Conservation (phyloP, 1,140 invertebrate genomes). For the Brachystomella parvula region DNA sequence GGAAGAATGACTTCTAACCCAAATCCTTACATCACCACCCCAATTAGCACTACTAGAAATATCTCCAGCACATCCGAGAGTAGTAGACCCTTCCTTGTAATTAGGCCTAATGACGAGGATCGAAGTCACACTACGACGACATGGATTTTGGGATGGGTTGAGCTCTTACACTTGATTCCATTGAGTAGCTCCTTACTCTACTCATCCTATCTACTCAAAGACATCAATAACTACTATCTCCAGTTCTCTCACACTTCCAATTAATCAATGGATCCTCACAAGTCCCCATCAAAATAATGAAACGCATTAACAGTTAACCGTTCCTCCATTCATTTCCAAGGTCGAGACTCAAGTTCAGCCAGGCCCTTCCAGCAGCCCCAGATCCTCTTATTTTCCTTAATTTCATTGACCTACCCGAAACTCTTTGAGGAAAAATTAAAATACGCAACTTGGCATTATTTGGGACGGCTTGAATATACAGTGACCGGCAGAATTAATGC, state of each 20-base stretch:
- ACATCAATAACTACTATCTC: conserved; percentile 19
- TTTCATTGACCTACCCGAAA: background rate
- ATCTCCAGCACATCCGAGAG: too few relatives aligned
- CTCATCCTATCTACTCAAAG: conserved; percentile 21
- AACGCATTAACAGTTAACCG: too few relatives aligned
- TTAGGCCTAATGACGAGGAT: background rate
- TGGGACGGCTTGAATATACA: background rate
- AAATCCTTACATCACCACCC: background rate
- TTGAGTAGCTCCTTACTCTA: conserved; percentile 21
- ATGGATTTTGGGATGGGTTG: conserved; percentile 29
- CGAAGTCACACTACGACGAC: conserved; percentile 13
- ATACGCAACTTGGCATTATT: background rate
- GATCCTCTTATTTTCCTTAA: background rate
- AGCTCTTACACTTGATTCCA: conserved; percentile 27
- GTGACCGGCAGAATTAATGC: too few relatives aligned
- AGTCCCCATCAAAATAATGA: background rate
- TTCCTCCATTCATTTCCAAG: too few relatives aligned
- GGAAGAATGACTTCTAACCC: background rate
- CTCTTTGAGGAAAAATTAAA: conserved; percentile 7
- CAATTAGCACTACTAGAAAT: background rate
- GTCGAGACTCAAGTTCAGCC: too few relatives aligned
- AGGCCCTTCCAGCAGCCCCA: too few relatives aligned
- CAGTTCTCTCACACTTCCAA: background rate
- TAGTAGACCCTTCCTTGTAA: background rate
- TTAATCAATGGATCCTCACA: background rate